phyloP scores from a whole-genome alignment of 2,888 invertebrate species.

The Sinodicranocentrus sp. region DNA sequence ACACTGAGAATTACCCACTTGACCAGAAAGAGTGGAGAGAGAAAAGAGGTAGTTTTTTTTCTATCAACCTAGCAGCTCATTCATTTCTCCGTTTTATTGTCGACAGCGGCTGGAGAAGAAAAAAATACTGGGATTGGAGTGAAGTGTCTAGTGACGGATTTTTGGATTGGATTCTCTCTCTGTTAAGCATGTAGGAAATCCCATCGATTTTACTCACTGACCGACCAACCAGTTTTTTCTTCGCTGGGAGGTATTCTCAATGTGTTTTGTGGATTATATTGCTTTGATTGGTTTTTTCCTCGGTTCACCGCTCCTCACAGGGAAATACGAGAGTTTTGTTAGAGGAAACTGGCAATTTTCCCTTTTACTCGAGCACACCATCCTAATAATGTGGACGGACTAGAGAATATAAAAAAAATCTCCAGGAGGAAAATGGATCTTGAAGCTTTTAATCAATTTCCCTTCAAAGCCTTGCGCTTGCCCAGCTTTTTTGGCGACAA shows the following conservation, averaged over 20 bases:
- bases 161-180: constrained; percentile 11
- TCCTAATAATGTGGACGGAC: too few species aligned
- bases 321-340: not conserved
- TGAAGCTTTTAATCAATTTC: too few species aligned
- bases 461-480: too few species aligned
- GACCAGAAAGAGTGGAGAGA: not conserved
- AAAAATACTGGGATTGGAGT: not conserved
- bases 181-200: not conserved
- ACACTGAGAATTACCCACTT: not conserved
- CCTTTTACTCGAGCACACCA: too few species aligned
- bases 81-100: constrained; percentile 20
- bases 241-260: too few species aligned
- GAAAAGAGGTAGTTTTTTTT: not conserved
- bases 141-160: constrained; percentile 22
- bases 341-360: too few species aligned
- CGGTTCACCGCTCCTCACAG: not conserved
- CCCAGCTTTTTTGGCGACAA: too few species aligned
- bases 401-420: too few species aligned
- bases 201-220: constrained; percentile 7
- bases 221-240: not conserved
- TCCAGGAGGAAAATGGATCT: too few species aligned
- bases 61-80: constrained; percentile 28
- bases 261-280: constrained; percentile 15
- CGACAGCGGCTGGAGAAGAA: constrained; percentile 7
- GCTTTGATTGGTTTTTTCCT: constrained; percentile 2